Conservation (phyloP, 2,888 invertebrate genomes). For the Nowickia ferox region DNA sequence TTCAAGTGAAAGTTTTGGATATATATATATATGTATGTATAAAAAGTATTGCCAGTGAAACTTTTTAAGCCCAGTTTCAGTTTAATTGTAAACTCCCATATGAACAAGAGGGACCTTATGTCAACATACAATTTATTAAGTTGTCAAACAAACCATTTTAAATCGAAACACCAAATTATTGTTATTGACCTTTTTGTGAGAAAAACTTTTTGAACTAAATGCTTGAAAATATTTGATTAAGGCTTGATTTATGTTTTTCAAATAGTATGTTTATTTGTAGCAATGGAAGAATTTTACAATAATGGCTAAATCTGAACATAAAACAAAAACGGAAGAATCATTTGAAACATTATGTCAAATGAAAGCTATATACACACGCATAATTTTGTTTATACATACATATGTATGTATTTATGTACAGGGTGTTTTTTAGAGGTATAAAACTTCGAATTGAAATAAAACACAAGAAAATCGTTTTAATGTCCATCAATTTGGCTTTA, state of each 20-base stretch:
- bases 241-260: conserved; percentile 14
- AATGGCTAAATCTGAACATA: conserved; percentile 2
- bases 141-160: conserved; percentile 69
- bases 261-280: conserved; percentile 17
- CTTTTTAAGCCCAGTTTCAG: too few species aligned
- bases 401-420: too few species aligned
- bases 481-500: too few species aligned
- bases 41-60: too few species aligned
- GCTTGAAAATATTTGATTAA: conserved; percentile 43
- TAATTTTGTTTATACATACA: too few species aligned
- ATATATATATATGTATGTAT: too few species aligned
- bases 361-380: conserved; percentile 53
- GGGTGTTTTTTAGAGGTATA: too few species aligned
- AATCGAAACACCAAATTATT: conserved; percentile 56
- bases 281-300: conserved; percentile 1
- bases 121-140: conserved; percentile 69
- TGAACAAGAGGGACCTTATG: background rate
- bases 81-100: background rate
- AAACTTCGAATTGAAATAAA: too few species aligned
- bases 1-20: too few species aligned
- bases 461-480: too few species aligned
- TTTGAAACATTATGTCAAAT: conserved; percentile 71
- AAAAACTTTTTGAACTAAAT: conserved; percentile 9
- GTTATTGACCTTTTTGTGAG: conserved; percentile 36
- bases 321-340: conserved; percentile 39